Evolutionary conservation across 2,113 vertebrate species (phyloP).

Genomic region (Taurulus bubalis): DNA sequence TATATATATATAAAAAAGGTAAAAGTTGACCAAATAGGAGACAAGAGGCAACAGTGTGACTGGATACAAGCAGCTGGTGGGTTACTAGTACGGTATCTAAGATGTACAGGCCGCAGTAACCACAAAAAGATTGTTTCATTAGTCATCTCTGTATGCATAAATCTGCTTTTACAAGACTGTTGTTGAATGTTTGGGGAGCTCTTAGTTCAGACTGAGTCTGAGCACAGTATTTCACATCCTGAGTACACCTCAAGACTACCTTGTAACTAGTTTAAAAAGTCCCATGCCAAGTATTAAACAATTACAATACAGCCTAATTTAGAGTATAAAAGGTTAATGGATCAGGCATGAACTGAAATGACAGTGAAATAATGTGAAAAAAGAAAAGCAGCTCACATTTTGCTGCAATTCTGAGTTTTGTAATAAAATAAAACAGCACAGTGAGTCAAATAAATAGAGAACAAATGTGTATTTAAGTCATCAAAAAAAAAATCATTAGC

Average conservation of each 20-base stretch:
- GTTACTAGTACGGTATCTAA: background rate
- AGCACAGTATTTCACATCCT: slow-evolving; percentile 62
- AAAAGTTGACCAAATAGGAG: background rate
- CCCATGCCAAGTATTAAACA: background rate
- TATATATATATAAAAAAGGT: background rate
- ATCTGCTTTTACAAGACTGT: slow-evolving; percentile 4
- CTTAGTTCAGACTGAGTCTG: slow-evolving; percentile 8
- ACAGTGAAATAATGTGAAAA: slow-evolving; percentile 1
- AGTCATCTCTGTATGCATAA: background rate
- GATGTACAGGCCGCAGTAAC: slow-evolving; percentile 19
- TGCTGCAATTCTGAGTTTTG: slow-evolving; percentile 10
- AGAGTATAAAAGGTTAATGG: slow-evolving; percentile 26
- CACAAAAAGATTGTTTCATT: background rate
- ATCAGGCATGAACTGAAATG: background rate
- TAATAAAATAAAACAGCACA: slow-evolving; percentile 34
- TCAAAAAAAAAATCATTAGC: background rate
- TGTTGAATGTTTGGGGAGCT: slow-evolving; percentile 1
- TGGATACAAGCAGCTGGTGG: slow-evolving; percentile 7
- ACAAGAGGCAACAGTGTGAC: slow-evolving; percentile 11
- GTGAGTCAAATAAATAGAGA: slow-evolving; percentile 54
- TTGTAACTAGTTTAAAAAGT: background rate
- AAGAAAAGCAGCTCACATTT: background rate
- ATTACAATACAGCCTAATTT: background rate
- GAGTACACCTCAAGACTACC: slow-evolving; percentile 32
- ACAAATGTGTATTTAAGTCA: background rate